A percentile compares a stretch with the other conserved stretches of the same genome.
Evolutionary conservation across 2,888 invertebrate species (phyloP).

Genomic region (Unio pictorum): DNA sequence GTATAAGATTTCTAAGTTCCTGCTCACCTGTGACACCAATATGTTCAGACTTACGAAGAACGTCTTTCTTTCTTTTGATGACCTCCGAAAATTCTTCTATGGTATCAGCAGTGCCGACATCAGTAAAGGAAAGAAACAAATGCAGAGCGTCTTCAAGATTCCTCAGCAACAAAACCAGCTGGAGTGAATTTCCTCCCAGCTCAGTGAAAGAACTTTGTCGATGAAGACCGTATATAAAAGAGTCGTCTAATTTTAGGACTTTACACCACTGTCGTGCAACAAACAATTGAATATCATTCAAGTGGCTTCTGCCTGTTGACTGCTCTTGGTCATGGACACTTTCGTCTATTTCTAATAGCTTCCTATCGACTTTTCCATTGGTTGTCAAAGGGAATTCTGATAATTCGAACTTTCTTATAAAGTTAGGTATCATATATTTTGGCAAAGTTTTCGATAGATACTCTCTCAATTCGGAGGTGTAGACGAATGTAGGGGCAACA

Average conservation of each 20-base stretch:
- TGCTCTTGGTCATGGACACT: slow-evolving; percentile 28
- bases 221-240: slow-evolving; percentile 34
- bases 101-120: slow-evolving; percentile 45
- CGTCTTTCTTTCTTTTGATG: slow-evolving; percentile 33
- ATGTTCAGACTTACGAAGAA: slow-evolving; percentile 20
- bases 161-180: slow-evolving; percentile 44
- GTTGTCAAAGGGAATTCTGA: slow-evolving; percentile 43
- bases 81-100: slow-evolving; percentile 48
- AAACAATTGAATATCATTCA: slow-evolving; percentile 43
- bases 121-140: slow-evolving; percentile 41
- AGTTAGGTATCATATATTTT: slow-evolving; percentile 51
- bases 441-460: slow-evolving; percentile 46
- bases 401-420: slow-evolving; percentile 41
- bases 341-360: slow-evolving; percentile 40
- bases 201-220: slow-evolving; percentile 52
- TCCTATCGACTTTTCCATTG: slow-evolving; percentile 50
- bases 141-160: slow-evolving; percentile 39
- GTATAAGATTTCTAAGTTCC: slow-evolving; percentile 36
- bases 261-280: slow-evolving; percentile 44
- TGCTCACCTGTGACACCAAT: slow-evolving; percentile 16
- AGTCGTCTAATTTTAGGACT: slow-evolving; percentile 43
- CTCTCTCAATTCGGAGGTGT: slow-evolving; percentile 43
- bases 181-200: slow-evolving; percentile 56
- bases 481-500: slow-evolving; percentile 46
- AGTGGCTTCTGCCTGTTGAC: slow-evolving; percentile 32